Evolutionary conservation across 2,113 vertebrate genomes (phyloP).

Genomic region (Piaya cayana): DNA sequence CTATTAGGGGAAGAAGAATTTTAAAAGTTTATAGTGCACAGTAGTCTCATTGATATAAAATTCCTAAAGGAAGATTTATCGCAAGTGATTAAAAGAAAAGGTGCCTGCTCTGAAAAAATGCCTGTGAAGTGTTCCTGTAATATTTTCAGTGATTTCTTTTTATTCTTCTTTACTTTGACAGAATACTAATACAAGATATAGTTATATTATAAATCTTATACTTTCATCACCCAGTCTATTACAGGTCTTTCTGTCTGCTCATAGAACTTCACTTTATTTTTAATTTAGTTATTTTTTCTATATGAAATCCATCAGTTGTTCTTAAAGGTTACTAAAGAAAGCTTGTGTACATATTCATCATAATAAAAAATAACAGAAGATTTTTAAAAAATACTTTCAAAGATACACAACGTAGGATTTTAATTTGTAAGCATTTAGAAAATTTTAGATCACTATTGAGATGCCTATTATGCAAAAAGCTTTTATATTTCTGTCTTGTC

Average conservation of each 20-base stretch:
- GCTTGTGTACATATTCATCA: not conserved
- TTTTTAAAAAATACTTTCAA: not conserved
- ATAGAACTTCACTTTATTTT: not conserved
- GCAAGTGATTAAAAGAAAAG: not conserved
- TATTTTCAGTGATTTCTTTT: not conserved
- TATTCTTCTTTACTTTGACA: not conserved
- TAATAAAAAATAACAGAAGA: not conserved
- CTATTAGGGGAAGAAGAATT: not conserved
- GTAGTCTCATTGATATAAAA: not conserved
- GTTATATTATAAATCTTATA: not conserved
- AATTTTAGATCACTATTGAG: not conserved
- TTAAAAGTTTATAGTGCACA: not conserved
- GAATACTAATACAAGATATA: not conserved
- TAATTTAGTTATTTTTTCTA: not conserved
- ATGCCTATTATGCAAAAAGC: not conserved
- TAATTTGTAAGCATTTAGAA: not conserved
- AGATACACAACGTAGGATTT: not conserved
- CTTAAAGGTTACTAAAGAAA: not conserved
- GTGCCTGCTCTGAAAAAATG: not conserved
- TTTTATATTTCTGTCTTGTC: not conserved
- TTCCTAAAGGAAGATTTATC: not conserved
- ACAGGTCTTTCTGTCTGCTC: not conserved
- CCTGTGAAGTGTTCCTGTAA: not conserved
- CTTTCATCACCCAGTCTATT: not conserved
- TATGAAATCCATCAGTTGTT: not conserved